Evolutionary conservation across 2,888 invertebrate species (phyloP), one percentile per base, ranked within the genome.

Genomic region (Lamproptera curius): DNA sequence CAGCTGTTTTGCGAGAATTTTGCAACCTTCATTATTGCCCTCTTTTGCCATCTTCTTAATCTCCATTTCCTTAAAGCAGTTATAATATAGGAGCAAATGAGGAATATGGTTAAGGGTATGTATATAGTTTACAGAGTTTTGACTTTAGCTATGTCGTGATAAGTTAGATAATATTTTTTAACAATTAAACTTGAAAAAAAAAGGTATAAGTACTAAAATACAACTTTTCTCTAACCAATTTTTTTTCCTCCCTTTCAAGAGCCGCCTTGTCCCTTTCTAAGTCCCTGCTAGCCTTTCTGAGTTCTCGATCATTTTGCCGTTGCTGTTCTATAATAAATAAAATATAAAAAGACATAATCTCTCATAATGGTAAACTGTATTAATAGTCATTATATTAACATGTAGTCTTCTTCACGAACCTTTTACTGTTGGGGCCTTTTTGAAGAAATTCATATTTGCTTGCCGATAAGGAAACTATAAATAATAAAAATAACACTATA

Each of bases 11-110:
- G 97, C 97, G 57, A 97, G 82, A 55, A 96, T 89, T 61, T 91
- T 91, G 62, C 93, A 93, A 8, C 93, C 95, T 67, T 96, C 95
- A 65, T 92, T 94, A 67, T 97, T 94, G 6, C 97, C 97, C 67
- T 94, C 92, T 65, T 95, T 94, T 0, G 97, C 97, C 76, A 94
- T 90, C 65, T 95, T 95, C 70, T 94, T 96, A 41, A 97, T 97
- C 73, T 97, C 97, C 73, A 91, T 80, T 85, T 96, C 95, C 92
- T 95, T 67, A 15, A 84, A 76, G 10, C 2, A 31, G 20, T 31
- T 31, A 31, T 31, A n/a, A 10, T 13, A 31, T 5, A 31, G n/a
- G n/a, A n/a, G n/a, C n/a, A n/a, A n/a, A n/a, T n/a, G n/a, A n/a
- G n/a, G n/a, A n/a, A n/a, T n/a, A n/a, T n/a, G n/a, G n/a, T n/a